Evolutionary conservation across 2,888 invertebrate species (phyloP).

Genomic region (Cordilura impudica): DNA sequence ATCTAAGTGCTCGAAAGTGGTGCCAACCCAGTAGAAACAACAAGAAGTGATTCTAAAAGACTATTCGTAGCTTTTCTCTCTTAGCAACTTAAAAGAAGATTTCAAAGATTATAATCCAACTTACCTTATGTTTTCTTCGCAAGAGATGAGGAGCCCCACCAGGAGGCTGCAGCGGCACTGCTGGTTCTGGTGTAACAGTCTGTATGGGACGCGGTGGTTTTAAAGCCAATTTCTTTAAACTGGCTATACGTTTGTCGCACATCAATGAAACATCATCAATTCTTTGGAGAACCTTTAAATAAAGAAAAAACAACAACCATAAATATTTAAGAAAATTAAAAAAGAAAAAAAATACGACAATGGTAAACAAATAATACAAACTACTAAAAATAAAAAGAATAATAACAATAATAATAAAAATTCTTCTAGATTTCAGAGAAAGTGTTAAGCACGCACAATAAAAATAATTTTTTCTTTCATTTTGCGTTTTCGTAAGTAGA

Average conservation of each 20-base stretch:
- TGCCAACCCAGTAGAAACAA: too few species aligned
- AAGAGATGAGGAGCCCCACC: constrained; percentile 79
- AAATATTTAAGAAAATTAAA: not conserved
- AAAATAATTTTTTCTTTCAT: not conserved
- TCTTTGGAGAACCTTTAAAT: constrained; percentile 89
- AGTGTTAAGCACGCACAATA: constrained; percentile 17
- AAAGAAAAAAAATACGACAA: not conserved
- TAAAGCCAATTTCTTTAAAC: constrained; percentile 84
- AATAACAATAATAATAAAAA: not conserved
- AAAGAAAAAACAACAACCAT: constrained; percentile 1
- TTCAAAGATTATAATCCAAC: constrained; percentile 52
- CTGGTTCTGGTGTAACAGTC: constrained; percentile 87
- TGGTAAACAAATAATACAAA: not conserved
- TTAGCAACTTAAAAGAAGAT: not conserved
- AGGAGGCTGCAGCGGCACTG: constrained; percentile 81
- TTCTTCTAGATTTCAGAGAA: constrained; percentile 42
- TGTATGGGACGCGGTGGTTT: constrained; percentile 88
- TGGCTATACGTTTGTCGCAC: constrained; percentile 90
- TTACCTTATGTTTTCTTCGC: constrained; percentile 76
- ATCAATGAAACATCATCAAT: constrained; percentile 96
- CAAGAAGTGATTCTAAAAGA: too few species aligned
- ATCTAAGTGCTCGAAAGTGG: too few species aligned
- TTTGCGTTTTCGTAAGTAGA: not conserved
- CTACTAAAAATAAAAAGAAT: not conserved
- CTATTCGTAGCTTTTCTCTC: not conserved